Evolutionary conservation across 2,113 vertebrate species (phyloP).

Genomic region (Monopterus albus): DNA sequence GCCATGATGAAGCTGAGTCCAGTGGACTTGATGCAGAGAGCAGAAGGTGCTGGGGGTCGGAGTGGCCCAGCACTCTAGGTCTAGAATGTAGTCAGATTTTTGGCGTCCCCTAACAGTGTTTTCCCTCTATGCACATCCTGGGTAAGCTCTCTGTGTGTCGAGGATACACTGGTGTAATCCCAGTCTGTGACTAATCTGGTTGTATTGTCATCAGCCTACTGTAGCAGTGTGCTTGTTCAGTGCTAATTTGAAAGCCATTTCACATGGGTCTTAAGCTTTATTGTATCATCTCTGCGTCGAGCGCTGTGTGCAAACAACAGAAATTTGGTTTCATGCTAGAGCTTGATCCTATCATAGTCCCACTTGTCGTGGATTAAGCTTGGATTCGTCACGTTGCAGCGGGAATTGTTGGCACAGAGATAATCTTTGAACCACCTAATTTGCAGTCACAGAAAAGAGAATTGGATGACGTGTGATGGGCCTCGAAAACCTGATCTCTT

Average conservation of each 20-base stretch:
- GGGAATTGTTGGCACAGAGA: constrained; percentile 46
- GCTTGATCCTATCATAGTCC: constrained; percentile 58
- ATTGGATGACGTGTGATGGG: constrained; percentile 20
- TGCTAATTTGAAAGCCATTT: constrained; percentile 59
- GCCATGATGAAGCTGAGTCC: too few species aligned
- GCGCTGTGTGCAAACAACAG: constrained; percentile 33
- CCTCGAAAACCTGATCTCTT: constrained; percentile 14
- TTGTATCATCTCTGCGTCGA: constrained; percentile 30
- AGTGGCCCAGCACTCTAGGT: too few species aligned
- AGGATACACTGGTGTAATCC: constrained; percentile 62
- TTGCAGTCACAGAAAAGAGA: constrained; percentile 24
- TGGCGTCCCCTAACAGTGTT: too few species aligned
- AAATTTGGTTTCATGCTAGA: constrained; percentile 2
- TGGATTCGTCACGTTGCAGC: constrained; percentile 49
- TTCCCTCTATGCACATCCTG: too few species aligned
- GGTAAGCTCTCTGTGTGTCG: constrained; percentile 48
- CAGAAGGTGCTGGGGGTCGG: too few species aligned
- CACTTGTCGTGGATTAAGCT: constrained; percentile 60
- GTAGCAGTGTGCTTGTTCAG: constrained; percentile 46
- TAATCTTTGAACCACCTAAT: constrained; percentile 70
- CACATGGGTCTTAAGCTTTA: constrained; percentile 31
- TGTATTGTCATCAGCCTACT: constrained; percentile 27
- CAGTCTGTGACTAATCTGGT: constrained; percentile 74
- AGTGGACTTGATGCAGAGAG: too few species aligned
- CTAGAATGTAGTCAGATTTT: too few species aligned